These are phyloP conservation scores for Melinopterus prodromus DNA, from an alignment of 2,888 invertebrate genomes.

Conservation along the genomic window DNA sequence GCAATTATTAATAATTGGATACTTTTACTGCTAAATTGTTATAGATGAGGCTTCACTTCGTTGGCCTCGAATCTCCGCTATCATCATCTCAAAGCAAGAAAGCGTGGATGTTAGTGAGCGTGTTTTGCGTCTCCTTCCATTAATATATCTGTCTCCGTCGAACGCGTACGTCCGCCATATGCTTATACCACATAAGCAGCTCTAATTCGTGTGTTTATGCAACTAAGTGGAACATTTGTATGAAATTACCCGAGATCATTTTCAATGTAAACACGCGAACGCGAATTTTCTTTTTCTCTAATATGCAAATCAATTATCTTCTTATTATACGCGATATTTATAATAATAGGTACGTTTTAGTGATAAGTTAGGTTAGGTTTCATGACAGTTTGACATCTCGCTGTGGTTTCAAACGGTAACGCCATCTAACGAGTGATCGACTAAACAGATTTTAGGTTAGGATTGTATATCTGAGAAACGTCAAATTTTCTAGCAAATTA, in stretches of 20 bases:
- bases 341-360: too few species aligned
- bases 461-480: too few species aligned
- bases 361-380: too few species aligned
- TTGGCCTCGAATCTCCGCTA: conserved; percentile 40
- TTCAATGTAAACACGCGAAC: conserved; percentile 14
- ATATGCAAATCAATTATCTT: not conserved
- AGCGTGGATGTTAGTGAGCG: conserved; percentile 41
- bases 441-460: too few species aligned
- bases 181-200: conserved; percentile 42
- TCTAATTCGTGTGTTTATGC: conserved; percentile 53
- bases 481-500: too few species aligned
- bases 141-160: conserved; percentile 22
- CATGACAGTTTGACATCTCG: too few species aligned
- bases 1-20: conserved; percentile 39
- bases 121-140: not conserved
- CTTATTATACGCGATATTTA: too few species aligned
- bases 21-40: conserved; percentile 40
- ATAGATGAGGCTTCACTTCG: conserved; percentile 39
- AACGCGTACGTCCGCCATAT: conserved; percentile 42
- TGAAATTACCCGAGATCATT: conserved; percentile 27
- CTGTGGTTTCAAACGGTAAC: not conserved
- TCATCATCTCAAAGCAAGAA: conserved; percentile 45
- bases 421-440: not conserved
- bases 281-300: conserved; percentile 13
- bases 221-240: conserved; percentile 44